These are phyloP conservation scores for Marmota monax DNA, from an alignment of 2,113 vertebrate genomes.

Conservation along the genomic window DNA sequence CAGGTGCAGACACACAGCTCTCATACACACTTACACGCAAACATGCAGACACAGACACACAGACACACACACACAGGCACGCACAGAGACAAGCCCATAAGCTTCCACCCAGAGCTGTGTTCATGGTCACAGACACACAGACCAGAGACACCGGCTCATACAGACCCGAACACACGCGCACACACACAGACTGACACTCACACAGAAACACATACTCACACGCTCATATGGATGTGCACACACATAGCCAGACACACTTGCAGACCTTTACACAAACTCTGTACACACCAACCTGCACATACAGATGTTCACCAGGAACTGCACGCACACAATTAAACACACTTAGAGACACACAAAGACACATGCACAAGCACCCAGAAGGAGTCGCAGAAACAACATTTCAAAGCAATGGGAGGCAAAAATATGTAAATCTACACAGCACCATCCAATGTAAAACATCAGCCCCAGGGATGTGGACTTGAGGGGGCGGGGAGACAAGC, in stretches of 20 bases:
- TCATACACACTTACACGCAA: neutral
- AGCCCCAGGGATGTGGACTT: neutral
- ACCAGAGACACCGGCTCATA: neutral
- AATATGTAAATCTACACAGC: neutral
- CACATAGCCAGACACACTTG: neutral
- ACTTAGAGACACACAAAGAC: neutral
- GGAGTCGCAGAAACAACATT: neutral
- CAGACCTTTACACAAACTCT: neutral
- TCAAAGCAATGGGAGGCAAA: neutral
- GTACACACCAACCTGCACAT: neutral
- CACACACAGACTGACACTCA: neutral
- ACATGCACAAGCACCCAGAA: neutral
- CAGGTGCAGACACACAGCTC: conserved; percentile 67
- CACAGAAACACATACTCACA: neutral
- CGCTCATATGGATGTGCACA: neutral
- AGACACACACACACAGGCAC: neutral
- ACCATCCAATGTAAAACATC: neutral
- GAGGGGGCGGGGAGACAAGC: too few species aligned
- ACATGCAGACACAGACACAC: neutral
- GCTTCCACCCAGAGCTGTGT: neutral
- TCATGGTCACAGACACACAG: neutral
- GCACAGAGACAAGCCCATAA: neutral
- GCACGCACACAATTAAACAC: neutral
- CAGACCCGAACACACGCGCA: neutral
- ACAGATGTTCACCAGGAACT: neutral